Percentiles rank a stretch among this genome's conserved stretches.
Conservation (phyloP, 2,113 vertebrate genomes). For the Chascanopsetta lugubris region DNA sequence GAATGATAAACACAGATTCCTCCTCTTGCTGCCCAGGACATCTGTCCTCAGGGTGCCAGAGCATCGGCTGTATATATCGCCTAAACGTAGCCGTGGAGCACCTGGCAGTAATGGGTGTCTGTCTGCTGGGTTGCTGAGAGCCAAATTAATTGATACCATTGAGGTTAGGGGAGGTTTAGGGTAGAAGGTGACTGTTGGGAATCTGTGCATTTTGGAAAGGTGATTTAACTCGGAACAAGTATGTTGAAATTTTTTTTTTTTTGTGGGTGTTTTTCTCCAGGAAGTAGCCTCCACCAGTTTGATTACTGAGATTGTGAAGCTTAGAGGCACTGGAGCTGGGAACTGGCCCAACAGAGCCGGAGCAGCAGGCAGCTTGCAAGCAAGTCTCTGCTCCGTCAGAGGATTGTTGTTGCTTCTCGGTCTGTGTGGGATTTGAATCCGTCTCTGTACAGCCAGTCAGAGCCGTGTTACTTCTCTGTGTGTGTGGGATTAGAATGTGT, state of each 20-base stretch:
- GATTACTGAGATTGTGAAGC: background rate
- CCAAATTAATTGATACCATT: conserved; percentile 68
- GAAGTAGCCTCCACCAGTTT: background rate
- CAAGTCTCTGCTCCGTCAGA: background rate
- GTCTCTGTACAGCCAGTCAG: too few relatives aligned
- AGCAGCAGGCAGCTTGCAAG: background rate
- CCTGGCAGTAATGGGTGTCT: conserved; percentile 62
- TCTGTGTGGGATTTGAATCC: background rate
- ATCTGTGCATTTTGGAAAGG: background rate
- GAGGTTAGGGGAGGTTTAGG: conserved; percentile 36
- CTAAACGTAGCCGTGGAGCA: conserved; percentile 58
- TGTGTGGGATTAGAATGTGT: background rate
- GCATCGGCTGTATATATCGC: conserved; percentile 4
- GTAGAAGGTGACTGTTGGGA: conserved; percentile 34
- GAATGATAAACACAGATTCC: conserved; percentile 29
- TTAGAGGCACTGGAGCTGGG: background rate
- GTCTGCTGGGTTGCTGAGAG: conserved; percentile 60
- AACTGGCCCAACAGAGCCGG: background rate
- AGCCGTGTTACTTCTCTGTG: too few relatives aligned
- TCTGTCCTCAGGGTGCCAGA: conserved; percentile 32
- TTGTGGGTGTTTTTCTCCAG: background rate
- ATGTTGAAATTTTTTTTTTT: background rate
- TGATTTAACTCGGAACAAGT: too few relatives aligned
- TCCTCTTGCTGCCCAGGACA: conserved; percentile 2
- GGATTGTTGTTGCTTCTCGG: background rate